A percentile compares a stretch with the other conserved stretches of the same genome.
These are phyloP conservation scores for Keiferia lycopersicella DNA, from an alignment of 2,888 invertebrate genomes.

Conservation along the genomic window DNA sequence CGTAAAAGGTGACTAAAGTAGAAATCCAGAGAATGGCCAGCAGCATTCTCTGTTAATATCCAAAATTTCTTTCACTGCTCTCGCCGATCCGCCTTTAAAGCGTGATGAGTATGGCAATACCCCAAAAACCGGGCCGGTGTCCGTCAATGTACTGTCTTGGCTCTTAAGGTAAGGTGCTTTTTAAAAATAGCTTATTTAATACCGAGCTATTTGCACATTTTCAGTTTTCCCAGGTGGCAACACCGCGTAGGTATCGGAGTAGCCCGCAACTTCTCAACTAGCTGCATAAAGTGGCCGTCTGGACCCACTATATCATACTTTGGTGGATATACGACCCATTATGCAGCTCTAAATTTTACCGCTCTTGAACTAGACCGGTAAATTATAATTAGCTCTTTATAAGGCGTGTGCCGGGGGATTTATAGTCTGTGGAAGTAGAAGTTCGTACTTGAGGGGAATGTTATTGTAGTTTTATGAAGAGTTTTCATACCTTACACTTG, in stretches of 20 bases:
- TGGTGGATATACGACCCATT: constrained; percentile 42
- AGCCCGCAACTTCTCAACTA: constrained; percentile 33
- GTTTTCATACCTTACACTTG: not conserved
- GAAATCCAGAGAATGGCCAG: too few relatives aligned
- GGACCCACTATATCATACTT: constrained; percentile 42
- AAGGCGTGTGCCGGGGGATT: constrained; percentile 29
- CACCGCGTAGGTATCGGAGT: constrained; percentile 19
- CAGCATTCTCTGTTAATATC: too few relatives aligned
- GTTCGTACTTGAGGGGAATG: not conserved
- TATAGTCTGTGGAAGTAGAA: not conserved
- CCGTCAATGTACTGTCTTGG: too few relatives aligned
- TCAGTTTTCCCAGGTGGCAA: not conserved
- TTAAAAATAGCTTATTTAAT: too few relatives aligned
- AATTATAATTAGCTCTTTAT: constrained; percentile 39
- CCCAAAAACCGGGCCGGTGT: too few relatives aligned
- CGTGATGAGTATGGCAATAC: too few relatives aligned
- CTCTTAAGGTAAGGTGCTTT: too few relatives aligned
- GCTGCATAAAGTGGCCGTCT: constrained; percentile 44
- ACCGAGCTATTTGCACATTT: not conserved
- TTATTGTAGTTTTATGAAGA: not conserved
- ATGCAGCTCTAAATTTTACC: constrained; percentile 42
- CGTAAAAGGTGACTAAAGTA: too few relatives aligned
- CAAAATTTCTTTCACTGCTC: too few relatives aligned
- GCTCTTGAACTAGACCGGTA: constrained; percentile 32
- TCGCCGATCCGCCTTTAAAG: too few relatives aligned